A percentile compares a stretch with the other conserved stretches of the same genome.
phyloP scores from a whole-genome alignment of 2,797 vertebrate species.

The Poliocrania exsul region DNA sequence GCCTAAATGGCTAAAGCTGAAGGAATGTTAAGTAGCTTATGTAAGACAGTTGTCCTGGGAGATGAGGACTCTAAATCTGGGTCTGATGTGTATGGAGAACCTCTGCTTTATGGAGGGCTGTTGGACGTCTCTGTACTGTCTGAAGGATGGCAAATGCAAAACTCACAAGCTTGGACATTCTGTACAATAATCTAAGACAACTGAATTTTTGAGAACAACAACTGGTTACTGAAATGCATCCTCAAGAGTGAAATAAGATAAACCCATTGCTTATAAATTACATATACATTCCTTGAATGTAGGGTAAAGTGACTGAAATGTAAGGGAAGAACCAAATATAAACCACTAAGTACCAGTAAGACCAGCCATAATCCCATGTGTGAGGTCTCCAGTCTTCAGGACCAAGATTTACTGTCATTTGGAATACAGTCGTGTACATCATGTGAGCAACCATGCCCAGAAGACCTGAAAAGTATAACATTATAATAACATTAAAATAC shows the following conservation, averaged over 20 bases:
- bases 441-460: constrained; percentile 88
- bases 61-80: not conserved
- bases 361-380: constrained; percentile 95
- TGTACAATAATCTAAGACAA: not conserved
- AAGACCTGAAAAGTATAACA: constrained; percentile 75
- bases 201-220: not conserved
- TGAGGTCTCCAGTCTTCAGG: constrained; percentile 95
- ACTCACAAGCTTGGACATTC: not conserved
- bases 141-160: not conserved
- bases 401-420: constrained; percentile 90
- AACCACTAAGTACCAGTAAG: constrained; percentile 84
- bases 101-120: not conserved
- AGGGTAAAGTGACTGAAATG: not conserved
- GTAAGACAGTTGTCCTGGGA: not conserved
- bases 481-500: not conserved
- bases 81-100: not conserved
- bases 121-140: not conserved
- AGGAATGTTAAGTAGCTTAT: not conserved
- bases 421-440: constrained; percentile 93
- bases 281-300: not conserved
- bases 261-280: not conserved
- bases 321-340: not conserved
- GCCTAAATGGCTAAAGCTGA: not conserved
- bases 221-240: not conserved
- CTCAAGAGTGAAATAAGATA: not conserved